phyloP scores from a whole-genome alignment of 1,140 invertebrate genomes.

The Cydia amplana region DNA sequence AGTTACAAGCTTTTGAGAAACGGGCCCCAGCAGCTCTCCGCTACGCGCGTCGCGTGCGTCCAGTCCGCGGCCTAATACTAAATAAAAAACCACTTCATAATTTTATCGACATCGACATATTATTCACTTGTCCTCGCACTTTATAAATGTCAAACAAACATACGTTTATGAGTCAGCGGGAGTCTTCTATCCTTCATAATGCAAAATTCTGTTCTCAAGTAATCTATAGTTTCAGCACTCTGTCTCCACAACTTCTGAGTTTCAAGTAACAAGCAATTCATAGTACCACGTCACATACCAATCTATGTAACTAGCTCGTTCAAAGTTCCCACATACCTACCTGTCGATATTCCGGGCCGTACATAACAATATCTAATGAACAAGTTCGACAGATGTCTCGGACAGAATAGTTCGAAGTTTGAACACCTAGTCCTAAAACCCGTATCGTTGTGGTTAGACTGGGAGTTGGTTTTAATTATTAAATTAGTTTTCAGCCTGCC shows the following conservation, averaged over 20 bases:
- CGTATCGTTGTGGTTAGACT: neutral
- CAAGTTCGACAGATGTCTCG: constrained; percentile 10
- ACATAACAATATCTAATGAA: constrained; percentile 17
- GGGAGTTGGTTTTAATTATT: neutral
- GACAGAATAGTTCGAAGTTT: constrained; percentile 1
- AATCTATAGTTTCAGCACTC: too few relatives aligned
- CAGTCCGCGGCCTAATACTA: too few relatives aligned
- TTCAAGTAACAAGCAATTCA: neutral
- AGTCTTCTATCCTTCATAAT: too few relatives aligned
- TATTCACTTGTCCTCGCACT: too few relatives aligned
- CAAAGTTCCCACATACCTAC: neutral
- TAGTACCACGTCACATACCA: neutral
- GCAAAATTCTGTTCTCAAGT: too few relatives aligned
- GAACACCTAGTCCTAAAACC: constrained; percentile 16
- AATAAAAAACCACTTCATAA: too few relatives aligned
- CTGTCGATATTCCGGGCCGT: neutral
- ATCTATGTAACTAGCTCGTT: neutral
- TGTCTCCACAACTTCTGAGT: neutral
- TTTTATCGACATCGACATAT: too few relatives aligned
- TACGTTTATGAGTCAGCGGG: too few relatives aligned
- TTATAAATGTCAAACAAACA: too few relatives aligned
- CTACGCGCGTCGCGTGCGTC: too few relatives aligned
- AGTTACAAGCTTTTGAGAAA: too few relatives aligned
- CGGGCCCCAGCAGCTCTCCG: too few relatives aligned
- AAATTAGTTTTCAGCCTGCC: neutral